phyloP scores from a whole-genome alignment of 2,113 vertebrate genomes.

The Zeus faber region DNA sequence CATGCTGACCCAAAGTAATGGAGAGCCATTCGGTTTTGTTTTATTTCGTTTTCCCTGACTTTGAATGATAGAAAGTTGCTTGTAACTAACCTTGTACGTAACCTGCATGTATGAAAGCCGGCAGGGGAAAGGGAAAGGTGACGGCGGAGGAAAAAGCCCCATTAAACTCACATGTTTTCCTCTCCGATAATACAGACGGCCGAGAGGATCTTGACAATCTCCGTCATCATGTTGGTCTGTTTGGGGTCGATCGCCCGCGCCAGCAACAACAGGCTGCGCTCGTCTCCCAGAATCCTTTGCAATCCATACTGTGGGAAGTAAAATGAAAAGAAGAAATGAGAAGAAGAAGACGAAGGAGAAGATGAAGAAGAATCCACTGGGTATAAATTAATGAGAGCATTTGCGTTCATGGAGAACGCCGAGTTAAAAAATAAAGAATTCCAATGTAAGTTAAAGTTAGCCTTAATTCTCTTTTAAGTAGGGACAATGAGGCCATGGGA shows the following conservation, averaged over 20 bases:
- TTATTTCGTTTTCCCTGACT: too few species aligned
- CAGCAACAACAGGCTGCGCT: constrained; percentile 86
- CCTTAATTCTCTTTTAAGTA: constrained; percentile 60
- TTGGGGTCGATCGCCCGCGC: constrained; percentile 93
- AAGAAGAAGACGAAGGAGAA: constrained; percentile 12
- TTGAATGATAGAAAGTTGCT: too few species aligned
- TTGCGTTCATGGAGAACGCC: constrained; percentile 47
- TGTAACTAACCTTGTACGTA: too few species aligned
- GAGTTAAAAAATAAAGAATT: constrained; percentile 31
- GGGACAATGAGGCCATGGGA: constrained; percentile 60
- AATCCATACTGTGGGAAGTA: constrained; percentile 83
- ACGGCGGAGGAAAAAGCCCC: background rate
- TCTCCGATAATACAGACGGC: constrained; percentile 94
- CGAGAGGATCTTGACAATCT: constrained; percentile 96
- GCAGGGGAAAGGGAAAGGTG: background rate
- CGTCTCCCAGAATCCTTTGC: constrained; percentile 92
- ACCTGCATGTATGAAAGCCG: too few species aligned
- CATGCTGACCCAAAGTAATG: too few species aligned
- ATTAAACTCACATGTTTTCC: constrained; percentile 87
- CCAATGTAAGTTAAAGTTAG: constrained; percentile 53
- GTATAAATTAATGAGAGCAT: constrained; percentile 54
- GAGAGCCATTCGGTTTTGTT: too few species aligned
- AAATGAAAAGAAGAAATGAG: constrained; percentile 2
- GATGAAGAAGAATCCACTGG: constrained; percentile 33
- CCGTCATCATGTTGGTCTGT: constrained; percentile 95